phyloP scores from a whole-genome alignment of 2,797 vertebrate species.

The Poeciliopsis turneri region DNA sequence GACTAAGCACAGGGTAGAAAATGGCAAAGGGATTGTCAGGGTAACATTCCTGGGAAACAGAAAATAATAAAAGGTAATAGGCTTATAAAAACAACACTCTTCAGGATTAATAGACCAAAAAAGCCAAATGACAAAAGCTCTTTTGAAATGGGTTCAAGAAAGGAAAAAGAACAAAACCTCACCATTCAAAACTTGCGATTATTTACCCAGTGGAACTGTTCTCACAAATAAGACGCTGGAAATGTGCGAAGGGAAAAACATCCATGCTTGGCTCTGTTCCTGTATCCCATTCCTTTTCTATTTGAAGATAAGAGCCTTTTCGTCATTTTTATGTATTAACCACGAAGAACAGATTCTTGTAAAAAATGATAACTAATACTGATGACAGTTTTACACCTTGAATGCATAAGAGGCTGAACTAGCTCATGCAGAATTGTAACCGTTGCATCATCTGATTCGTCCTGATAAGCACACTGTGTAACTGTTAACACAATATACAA shows the following conservation, averaged over 20 bases:
- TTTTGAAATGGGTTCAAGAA: conserved; percentile 14
- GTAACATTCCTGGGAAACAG: conserved; percentile 38
- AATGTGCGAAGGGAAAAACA: not conserved
- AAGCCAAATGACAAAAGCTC: conserved; percentile 46
- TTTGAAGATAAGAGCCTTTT: conserved; percentile 23
- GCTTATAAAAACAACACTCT: conserved; percentile 51
- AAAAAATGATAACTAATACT: conserved; percentile 28
- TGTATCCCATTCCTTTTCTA: conserved; percentile 12
- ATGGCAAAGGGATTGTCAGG: conserved; percentile 25
- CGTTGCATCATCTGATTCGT: conserved; percentile 16
- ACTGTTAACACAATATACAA: conserved; percentile 4
- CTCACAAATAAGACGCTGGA: conserved; percentile 11
- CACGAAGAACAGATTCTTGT: conserved; percentile 31
- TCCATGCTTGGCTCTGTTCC: conserved; percentile 1
- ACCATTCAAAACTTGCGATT: conserved; percentile 15
- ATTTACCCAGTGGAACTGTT: conserved; percentile 11
- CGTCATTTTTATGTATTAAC: conserved; percentile 17
- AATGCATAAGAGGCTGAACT: conserved; percentile 23
- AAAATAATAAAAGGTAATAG: conserved; percentile 55
- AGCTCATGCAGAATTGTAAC: conserved; percentile 10
- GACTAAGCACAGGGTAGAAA: conserved; percentile 41
- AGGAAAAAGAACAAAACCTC: conserved; percentile 36
- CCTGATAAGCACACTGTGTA: not conserved
- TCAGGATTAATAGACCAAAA: conserved; percentile 43
- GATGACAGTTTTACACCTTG: conserved; percentile 16